A percentile compares a stretch with the other conserved stretches of the same genome.
phyloP scores from a whole-genome alignment of 2,797 vertebrate genomes.

The Enteromius treurensis region DNA sequence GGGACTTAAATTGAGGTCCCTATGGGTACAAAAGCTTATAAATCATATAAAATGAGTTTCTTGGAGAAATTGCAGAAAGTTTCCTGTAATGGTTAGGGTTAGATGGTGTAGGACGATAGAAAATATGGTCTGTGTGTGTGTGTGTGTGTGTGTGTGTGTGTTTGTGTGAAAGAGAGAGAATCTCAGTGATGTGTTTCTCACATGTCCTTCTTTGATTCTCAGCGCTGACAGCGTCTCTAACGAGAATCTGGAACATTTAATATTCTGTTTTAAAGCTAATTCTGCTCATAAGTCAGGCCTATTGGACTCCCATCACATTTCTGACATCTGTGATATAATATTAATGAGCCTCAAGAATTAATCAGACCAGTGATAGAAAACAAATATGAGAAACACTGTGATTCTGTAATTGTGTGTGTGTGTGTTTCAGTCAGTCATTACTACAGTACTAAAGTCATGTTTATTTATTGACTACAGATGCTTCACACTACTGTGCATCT shows the following conservation, averaged over 20 bases:
- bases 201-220: conserved; percentile 56
- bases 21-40: no score
- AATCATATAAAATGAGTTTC: no score
- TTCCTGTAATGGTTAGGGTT: no score
- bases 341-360: conserved; percentile 29
- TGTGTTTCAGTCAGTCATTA: background rate
- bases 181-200: conserved; percentile 8
- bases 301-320: background rate
- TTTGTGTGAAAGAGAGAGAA: background rate
- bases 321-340: conserved; percentile 26
- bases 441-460: background rate
- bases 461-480: background rate
- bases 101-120: no score
- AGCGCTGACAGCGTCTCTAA: conserved; percentile 22
- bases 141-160: background rate
- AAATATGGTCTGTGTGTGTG: background rate
- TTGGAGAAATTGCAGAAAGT: no score
- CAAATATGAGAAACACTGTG: background rate
- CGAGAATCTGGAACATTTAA: conserved; percentile 43
- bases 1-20: no score
- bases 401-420: background rate
- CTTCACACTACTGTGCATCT: background rate
- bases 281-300: conserved; percentile 22
- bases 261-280: conserved; percentile 47
- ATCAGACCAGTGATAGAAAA: conserved; percentile 2